Evolutionary conservation across 64 coral and sea anemone genomes (phyloP), one percentile per base, ranked within the genome.

Genomic region (Montipora sp.): DNA sequence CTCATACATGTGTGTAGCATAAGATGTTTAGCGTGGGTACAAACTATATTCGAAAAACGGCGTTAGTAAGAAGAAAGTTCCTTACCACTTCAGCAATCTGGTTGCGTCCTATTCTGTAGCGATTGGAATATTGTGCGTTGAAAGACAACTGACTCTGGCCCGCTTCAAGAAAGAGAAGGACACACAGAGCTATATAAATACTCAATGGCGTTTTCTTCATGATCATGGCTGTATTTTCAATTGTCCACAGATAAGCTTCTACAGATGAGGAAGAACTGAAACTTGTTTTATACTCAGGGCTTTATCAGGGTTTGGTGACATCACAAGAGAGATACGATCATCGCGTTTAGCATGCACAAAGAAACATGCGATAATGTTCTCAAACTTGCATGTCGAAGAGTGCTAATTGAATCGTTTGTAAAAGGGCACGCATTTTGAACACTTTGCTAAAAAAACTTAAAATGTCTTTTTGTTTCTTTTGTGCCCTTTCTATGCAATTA

Each of bases 141-240:
- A 71, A 85, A 3, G 82, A 71, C 13, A 85, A 85, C 4, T 85
- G 82, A 12, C 82, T 48, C 10, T 71, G 61, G 27, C 82, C 49
- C 71, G 68, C 27, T 48, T 13, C 82, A 22, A 70, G 44, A 49
- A 49, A 85, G 7, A 85, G 82, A 70, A 85, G 18, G 19, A 72
- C 19, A 66, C 65, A 85, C 18, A 71, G 18, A 71, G 60, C 63
- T 50, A 49, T 27, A 13, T 67, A 67, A 78, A 45, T 15, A 9
- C 36, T 36, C 36, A 36, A 36, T 36, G 36, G 36, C 36, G 36
- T 83, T 61, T 18, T 83, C 80, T 47, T 83, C 5, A 43, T 47
- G 27, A n/a, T 66, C 45, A 71, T 85, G 63, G 47, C 65, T 43
- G 18, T n/a, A 13, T 43, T 19, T 50, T 19, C 15, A 50, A 5